Evolutionary conservation across 2,113 vertebrate genomes (phyloP).

Genomic region (Helogale parvula): DNA sequence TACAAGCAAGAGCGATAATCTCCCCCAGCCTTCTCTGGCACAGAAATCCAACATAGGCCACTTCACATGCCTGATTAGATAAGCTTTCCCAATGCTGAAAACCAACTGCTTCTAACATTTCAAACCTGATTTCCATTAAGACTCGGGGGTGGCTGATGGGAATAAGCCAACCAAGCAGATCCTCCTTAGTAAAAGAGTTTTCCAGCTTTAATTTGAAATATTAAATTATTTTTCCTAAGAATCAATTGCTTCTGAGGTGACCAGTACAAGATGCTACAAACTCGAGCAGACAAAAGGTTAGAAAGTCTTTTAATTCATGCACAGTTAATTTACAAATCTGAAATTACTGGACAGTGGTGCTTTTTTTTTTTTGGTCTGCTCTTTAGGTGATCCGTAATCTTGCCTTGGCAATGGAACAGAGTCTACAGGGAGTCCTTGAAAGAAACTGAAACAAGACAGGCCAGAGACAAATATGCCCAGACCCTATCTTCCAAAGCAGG

Average conservation of each 20-base stretch:
- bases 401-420: background rate
- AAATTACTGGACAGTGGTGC: background rate
- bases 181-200: background rate
- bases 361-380: background rate
- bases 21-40: slow-evolving; percentile 14
- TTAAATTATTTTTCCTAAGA: background rate
- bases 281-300: background rate
- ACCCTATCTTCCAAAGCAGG: background rate
- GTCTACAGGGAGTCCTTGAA: background rate
- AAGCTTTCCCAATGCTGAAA: slow-evolving; percentile 50
- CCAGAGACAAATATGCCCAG: background rate
- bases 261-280: background rate
- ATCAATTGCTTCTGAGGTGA: background rate
- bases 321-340: background rate
- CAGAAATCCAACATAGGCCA: slow-evolving; percentile 56
- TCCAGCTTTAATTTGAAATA: slow-evolving; percentile 18
- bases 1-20: slow-evolving; percentile 25
- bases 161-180: background rate
- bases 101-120: slow-evolving; percentile 47
- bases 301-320: background rate
- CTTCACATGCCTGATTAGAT: slow-evolving; percentile 67
- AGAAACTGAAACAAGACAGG: background rate
- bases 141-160: background rate
- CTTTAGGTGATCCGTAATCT: background rate
- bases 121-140: slow-evolving; percentile 56